Base-by-base conservation (phyloP, 2,113 vertebrate genomes). In the Sylvicapra grimmia region DNA sequence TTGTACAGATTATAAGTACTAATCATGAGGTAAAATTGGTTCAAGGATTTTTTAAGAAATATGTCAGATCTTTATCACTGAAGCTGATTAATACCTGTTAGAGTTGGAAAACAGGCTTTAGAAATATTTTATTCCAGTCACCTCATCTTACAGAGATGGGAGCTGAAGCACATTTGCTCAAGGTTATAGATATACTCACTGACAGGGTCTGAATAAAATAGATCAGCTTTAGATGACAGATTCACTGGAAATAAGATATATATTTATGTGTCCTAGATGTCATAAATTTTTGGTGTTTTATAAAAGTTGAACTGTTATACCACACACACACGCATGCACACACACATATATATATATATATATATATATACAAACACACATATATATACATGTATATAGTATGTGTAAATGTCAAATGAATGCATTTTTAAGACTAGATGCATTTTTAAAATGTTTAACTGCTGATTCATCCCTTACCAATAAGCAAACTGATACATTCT, bases 401-500 rank as follows among this genome's bases (percentile, higher is more conserved):
- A 56, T 77, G 84, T 84, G 80, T 93, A 94, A 96, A 93, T 96
- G 63, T 56, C 53, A 92, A 13, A 19, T 44, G 61, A 89, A n/a
- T 84, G 23, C 8, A 79, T 59, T 93, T 93, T 86, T 23, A 84
- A 80, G 58, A 79, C 29, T 36, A 9, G 87, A 40, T 36, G 40
- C 27, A 25, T 54, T 94, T 94, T 90, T 72, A 7, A 93, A 97
- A 96, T 83, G 53, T 96, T 21, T 72, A 54, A 49, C 11, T 83
- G 40, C 31, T 31, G n/a, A 51, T 44, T 96, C 27, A 56, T 77
- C 82, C 27, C 23, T 88, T 59, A 68, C 29, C 59, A n/a, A 88
- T 29, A 59, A 14, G 13, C n/a, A 36, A 88, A 59, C 25, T 49
- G 27, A 47, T 12, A 44, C 19, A 79, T 85, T 68, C 6, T 75